Base-by-base conservation (phyloP, 2,797 vertebrate genomes). In the Sandelia bainsii region DNA sequence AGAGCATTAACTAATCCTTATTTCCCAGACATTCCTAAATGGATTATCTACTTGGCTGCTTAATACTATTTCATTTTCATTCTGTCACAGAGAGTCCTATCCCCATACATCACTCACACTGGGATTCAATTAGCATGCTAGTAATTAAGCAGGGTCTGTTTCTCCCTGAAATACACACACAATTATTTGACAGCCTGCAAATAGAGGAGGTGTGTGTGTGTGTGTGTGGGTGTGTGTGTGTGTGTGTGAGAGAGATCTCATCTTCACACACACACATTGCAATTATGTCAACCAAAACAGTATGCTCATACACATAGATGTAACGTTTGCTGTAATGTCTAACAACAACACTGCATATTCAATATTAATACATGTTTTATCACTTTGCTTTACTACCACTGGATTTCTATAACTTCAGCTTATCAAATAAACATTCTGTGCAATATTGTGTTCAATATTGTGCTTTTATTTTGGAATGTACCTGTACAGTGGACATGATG, bases 31-130 rank as follows among this genome's bases (percentile, higher is more conserved):
- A 75, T 87, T 87, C 82, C 83, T 89, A 91, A 92, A 89, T 85
- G 89, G 90, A 91, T 92, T 92, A 90, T 87, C 85, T 80, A 62
- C 75, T 83, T 58, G 74, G 83, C 85, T 73, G 75, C 86, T 86
- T 90, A 87, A 89, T 86, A 81, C 77, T 74, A 72, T 91, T 92
- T 91, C 84, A 87, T 89, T 89, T 90, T 79, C 72, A 68, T 82
- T 87, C 72, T 77, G 78, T 90, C 82, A 75, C 69, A 59, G 51
- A 39, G 69, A 80, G 75, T 72, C 82, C 63, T 67, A 56, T 85
- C 74, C 86, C 84, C 82, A 63, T 69, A 63, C 86, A 89, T 91
- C 86, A 79, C 76, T 90, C 87, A 83, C 84, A 57, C 78, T 12
- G 81, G 81, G 84, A 92, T 92, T 92, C 87, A 91, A 89, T 92